Conservation (phyloP, 2,888 invertebrate species). For the Gastracanthus pulcherrimus region DNA sequence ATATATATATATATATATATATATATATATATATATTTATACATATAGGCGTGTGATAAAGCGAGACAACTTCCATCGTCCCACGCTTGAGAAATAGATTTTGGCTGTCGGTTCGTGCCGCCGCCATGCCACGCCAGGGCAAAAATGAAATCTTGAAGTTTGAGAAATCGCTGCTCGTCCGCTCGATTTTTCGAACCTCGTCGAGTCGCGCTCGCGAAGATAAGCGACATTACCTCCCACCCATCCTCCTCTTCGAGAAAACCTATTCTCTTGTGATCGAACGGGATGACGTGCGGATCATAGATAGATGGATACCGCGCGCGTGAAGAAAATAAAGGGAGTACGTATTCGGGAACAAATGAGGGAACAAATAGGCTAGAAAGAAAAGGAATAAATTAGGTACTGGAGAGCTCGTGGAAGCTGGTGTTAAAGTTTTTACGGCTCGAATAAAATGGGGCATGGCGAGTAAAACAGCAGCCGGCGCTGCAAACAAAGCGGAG, state of each 20-base stretch:
- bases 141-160: conserved; percentile 30
- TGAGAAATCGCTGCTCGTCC: neutral
- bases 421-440: neutral
- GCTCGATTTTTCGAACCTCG: conserved; percentile 9
- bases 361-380: neutral
- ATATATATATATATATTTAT: too few relatives aligned
- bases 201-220: neutral
- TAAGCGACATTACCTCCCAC: neutral
- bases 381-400: neutral
- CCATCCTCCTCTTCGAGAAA: too few relatives aligned
- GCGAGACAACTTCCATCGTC: neutral
- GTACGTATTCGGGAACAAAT: neutral
- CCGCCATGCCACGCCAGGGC: neutral
- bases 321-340: neutral
- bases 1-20: too few relatives aligned
- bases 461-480: neutral
- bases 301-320: neutral
- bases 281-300: neutral
- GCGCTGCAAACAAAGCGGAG: neutral
- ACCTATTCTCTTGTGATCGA: neutral
- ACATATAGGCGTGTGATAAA: neutral
- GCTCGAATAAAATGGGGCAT: neutral
- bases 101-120: neutral
- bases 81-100: neutral
- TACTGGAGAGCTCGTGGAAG: too few relatives aligned